Evolutionary conservation across 2,888 invertebrate genomes (phyloP), one percentile per base, ranked within the genome.

Genomic region (Dynastes maya): DNA sequence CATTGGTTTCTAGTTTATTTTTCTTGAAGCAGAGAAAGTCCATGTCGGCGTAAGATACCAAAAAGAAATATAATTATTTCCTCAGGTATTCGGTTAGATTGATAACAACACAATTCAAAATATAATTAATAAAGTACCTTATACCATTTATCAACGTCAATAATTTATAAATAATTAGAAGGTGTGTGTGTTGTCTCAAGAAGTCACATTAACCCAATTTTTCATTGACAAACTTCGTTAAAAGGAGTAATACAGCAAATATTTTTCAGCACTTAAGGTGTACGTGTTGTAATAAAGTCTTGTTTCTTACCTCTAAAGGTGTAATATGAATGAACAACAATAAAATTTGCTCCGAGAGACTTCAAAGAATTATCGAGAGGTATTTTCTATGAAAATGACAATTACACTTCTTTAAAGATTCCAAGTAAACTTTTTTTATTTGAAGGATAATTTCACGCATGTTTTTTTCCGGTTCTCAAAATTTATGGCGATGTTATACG

Each of bases 321-420:
- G 45, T 32, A 63, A 29, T 37, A 11, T 40, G 65, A 8, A 40
- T 65, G 65, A 65, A 65, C 40, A 65, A 65, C 32, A 65, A 8
- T 16, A 63, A 65, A 40, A 40, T 65, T 65, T 29, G 8, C 63
- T 63, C 63, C 32, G 37, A 13, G 65, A 65, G 65, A 65, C 32
- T 65, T 65, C 65, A 16, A n/a, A 40, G 65, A 65, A 65, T 65
- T 65, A 40, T 65, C 16, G 65, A 65, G 37, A 65, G 40, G 40
- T 65, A 13, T 65, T 65, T 16, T 16, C 37, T 29, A 29, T 32
- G 32, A 29, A 63, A 32, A 32, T 2, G 32, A 32, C 32, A 32
- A 32, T 32, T 5, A 32, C 32, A 32, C 32, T 16, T 32, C 32
- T 32, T 29, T 29, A 29, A 5, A 45, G 40, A 45, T 45, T 45